Conservation (phyloP, 2,113 vertebrate genomes). For the Epinephelus moara region DNA sequence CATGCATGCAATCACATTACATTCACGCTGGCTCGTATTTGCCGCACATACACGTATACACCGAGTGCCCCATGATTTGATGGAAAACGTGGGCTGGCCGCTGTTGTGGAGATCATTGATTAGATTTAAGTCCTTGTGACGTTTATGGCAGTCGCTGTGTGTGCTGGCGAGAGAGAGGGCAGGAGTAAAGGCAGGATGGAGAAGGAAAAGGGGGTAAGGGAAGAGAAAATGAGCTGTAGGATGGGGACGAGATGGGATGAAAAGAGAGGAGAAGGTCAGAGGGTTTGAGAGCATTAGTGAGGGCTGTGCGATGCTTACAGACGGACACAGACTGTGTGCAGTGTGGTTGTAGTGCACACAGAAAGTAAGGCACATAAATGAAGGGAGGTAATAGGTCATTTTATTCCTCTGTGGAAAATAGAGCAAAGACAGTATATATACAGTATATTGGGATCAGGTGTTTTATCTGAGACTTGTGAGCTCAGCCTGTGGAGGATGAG, state of each 20-base stretch:
- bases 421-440: slow-evolving; percentile 25
- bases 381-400: neutral
- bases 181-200: slow-evolving; percentile 9
- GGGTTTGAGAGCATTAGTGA: slow-evolving; percentile 21
- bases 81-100: slow-evolving; percentile 56
- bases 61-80: slow-evolving; percentile 61
- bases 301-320: slow-evolving; percentile 1
- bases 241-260: slow-evolving; percentile 5
- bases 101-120: slow-evolving; percentile 61
- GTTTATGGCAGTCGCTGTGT: slow-evolving; percentile 49
- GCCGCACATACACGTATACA: slow-evolving; percentile 21
- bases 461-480: slow-evolving; percentile 13
- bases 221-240: slow-evolving; percentile 6
- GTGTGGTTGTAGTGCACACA: neutral
- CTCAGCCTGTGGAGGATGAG: slow-evolving; percentile 42
- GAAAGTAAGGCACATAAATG: slow-evolving; percentile 16
- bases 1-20: slow-evolving; percentile 63
- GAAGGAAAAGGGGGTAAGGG: slow-evolving; percentile 4
- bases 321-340: slow-evolving; percentile 4
- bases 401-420: neutral
- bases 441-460: neutral
- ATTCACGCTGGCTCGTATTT: slow-evolving; percentile 22
- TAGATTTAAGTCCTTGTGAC: slow-evolving; percentile 68
- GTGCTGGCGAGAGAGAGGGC: slow-evolving; percentile 2
- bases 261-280: slow-evolving; percentile 35